Evolutionary conservation across 2,888 invertebrate genomes (phyloP).

Genomic region (Lymantria monacha): DNA sequence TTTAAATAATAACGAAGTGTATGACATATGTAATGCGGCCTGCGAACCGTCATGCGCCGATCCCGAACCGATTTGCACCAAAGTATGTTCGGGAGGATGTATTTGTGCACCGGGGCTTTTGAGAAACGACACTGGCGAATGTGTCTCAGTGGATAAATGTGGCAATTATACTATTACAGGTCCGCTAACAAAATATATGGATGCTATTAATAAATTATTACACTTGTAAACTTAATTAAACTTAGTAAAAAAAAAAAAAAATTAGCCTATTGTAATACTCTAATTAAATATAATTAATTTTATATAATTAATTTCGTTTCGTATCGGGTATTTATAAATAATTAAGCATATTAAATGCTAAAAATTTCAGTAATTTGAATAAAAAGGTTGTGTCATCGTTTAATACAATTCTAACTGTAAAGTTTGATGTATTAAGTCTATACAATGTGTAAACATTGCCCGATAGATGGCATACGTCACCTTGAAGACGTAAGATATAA

Average conservation of each 20-base stretch:
- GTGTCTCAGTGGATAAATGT: constrained; percentile 63
- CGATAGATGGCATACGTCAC: too few species aligned
- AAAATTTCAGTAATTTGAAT: too few species aligned
- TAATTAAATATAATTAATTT: too few species aligned
- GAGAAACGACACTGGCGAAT: constrained; percentile 51
- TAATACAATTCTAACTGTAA: too few species aligned
- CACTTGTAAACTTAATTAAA: constrained; percentile 26
- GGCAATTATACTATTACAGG: constrained; percentile 50
- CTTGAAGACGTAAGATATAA: too few species aligned
- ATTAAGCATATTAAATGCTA: too few species aligned
- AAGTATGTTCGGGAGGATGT: constrained; percentile 61
- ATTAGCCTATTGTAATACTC: too few species aligned
- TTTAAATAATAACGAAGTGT: constrained; percentile 61
- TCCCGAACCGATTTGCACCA: constrained; percentile 65
- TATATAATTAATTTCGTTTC: too few species aligned
- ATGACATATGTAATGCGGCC: constrained; percentile 58
- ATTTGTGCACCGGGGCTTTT: constrained; percentile 61
- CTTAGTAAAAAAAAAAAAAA: constrained; percentile 4
- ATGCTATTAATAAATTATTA: constrained; percentile 60
- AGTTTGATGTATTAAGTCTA: too few species aligned
- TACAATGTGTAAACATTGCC: too few species aligned
- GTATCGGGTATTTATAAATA: too few species aligned
- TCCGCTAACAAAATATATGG: constrained; percentile 53
- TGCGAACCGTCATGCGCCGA: constrained; percentile 66
- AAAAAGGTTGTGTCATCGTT: too few species aligned